A percentile compares a stretch with the other conserved stretches of the same genome.
These are phyloP conservation scores for Drosophila pruinosa DNA, from an alignment of 1,140 invertebrate genomes.

Conservation along the genomic window DNA sequence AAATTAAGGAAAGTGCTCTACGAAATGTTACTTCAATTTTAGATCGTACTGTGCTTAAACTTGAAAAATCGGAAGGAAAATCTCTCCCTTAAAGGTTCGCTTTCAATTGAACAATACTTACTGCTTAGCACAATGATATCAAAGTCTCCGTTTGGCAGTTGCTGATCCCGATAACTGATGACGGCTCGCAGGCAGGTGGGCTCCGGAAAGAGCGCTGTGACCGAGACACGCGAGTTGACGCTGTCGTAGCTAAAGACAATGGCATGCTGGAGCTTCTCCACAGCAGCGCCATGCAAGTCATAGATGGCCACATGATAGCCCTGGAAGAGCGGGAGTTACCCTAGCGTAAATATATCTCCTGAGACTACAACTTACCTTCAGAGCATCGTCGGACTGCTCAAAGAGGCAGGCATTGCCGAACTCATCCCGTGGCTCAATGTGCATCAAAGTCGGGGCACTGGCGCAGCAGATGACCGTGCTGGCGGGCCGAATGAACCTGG, in stretches of 20 bases:
- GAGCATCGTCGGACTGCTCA: conserved; percentile 85
- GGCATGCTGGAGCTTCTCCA: conserved; percentile 84
- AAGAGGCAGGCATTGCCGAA: conserved; percentile 93
- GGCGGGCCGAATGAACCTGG: conserved; percentile 92
- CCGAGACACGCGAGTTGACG: conserved; percentile 84
- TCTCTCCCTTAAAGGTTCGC: no score
- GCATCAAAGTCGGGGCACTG: conserved; percentile 89
- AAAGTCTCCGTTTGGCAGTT: conserved; percentile 95
- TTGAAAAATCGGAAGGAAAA: no score
- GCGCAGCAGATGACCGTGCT: conserved; percentile 93
- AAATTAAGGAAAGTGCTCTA: no score
- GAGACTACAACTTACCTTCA: no score
- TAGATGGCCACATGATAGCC: conserved; percentile 85
- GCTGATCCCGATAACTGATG: conserved; percentile 89
- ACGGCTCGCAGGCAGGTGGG: conserved; percentile 92
- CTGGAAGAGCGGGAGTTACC: conserved; percentile 54
- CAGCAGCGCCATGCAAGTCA: conserved; percentile 83
- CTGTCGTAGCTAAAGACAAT: conserved; percentile 84
- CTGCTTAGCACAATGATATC: conserved; percentile 95
- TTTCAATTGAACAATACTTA: no score
- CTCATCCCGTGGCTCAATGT: conserved; percentile 94
- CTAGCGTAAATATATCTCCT: no score
- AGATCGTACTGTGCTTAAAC: no score
- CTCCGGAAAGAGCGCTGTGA: conserved; percentile 84
- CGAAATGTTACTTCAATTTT: no score